Evolutionary conservation across 1,140 invertebrate species (phyloP).

Genomic region (Drosophila setifemur): DNA sequence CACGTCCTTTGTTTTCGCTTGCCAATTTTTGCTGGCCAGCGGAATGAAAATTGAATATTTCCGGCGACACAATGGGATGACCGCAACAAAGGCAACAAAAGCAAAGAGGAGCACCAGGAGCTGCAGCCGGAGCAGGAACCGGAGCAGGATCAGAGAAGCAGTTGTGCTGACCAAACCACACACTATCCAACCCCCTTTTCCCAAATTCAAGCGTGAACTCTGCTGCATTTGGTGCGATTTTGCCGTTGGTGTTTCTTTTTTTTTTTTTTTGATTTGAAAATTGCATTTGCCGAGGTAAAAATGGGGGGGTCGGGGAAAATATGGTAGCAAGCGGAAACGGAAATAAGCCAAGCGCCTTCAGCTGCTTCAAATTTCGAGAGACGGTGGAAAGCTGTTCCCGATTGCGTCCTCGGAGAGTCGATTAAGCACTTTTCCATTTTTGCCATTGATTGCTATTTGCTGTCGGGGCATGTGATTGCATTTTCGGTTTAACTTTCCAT

Average conservation of each 20-base stretch:
- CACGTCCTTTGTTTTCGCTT: slow-evolving; percentile 63
- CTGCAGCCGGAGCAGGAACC: no score
- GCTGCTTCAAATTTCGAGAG: slow-evolving; percentile 26
- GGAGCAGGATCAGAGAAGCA: slow-evolving; percentile 3
- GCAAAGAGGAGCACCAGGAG: no score
- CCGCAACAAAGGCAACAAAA: slow-evolving; percentile 37
- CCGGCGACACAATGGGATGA: slow-evolving; percentile 67
- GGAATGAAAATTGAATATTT: slow-evolving; percentile 79
- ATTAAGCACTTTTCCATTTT: neutral
- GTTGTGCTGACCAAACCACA: slow-evolving; percentile 33
- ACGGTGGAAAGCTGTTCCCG: slow-evolving; percentile 34
- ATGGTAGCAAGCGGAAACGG: slow-evolving; percentile 59
- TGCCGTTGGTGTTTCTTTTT: neutral
- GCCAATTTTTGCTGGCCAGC: slow-evolving; percentile 65
- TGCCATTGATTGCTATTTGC: neutral
- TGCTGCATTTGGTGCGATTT: slow-evolving; percentile 22
- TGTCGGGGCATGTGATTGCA: no score
- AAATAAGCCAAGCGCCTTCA: slow-evolving; percentile 69
- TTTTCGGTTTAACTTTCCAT: no score
- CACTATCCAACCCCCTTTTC: neutral
- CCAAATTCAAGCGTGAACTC: slow-evolving; percentile 1
- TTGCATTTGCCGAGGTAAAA: slow-evolving; percentile 37
- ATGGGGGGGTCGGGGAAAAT: slow-evolving; percentile 18
- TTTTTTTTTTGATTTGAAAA: slow-evolving; percentile 39
- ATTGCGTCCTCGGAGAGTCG: slow-evolving; percentile 11